These are phyloP conservation scores for Eulemur albifrons DNA, from an alignment of 2,797 vertebrate species.

Conservation along the genomic window DNA sequence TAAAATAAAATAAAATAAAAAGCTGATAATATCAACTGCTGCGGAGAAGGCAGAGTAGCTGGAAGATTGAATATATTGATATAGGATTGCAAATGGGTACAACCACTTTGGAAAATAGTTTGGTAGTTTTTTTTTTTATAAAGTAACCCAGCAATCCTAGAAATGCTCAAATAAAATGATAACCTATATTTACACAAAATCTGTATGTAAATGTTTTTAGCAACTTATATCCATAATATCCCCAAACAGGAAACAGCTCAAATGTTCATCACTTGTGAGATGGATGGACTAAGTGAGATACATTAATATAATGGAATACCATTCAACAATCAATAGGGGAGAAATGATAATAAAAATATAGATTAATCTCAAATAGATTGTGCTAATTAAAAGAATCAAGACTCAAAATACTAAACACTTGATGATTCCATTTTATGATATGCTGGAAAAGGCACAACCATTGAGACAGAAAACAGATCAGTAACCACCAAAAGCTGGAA, in stretches of 20 bases:
- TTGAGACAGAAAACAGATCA: neutral
- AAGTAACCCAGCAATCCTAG: neutral
- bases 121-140: neutral
- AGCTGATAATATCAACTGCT: neutral
- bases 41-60: neutral
- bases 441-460: neutral
- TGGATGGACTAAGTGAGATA: neutral
- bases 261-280: neutral
- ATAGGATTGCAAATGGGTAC: neutral
- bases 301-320: neutral
- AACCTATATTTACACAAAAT: neutral
- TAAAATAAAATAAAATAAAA: neutral
- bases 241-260: neutral
- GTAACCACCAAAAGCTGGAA: neutral
- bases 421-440: neutral
- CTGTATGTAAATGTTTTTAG: neutral
- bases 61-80: neutral
- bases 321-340: neutral
- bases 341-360: neutral
- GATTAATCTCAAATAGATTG: neutral
- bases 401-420: neutral
- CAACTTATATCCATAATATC: neutral
- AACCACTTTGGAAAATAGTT: neutral
- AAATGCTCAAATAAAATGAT: neutral
- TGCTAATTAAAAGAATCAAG: neutral